These are phyloP conservation scores for Penaeus monodon DNA, from an alignment of 2,888 invertebrate genomes.

Conservation along the genomic window DNA sequence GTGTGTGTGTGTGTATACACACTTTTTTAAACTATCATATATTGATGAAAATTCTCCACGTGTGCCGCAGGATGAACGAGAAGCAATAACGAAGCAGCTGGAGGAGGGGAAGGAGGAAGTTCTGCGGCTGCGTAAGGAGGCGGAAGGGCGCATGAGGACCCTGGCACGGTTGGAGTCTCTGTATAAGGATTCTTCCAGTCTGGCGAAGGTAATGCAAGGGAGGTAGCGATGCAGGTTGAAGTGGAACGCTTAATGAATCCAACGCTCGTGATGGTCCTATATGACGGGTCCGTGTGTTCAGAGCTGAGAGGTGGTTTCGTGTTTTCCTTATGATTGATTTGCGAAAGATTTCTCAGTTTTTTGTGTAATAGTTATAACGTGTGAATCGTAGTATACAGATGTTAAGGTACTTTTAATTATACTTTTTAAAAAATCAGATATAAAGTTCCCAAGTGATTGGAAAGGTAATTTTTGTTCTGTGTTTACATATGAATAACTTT, in stretches of 20 bases:
- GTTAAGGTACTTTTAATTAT: no score
- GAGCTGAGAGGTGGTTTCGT: no score
- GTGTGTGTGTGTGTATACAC: not conserved
- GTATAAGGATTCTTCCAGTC: conserved; percentile 38
- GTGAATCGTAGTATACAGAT: no score
- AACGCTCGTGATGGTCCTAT: no score
- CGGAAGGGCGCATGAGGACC: conserved; percentile 27
- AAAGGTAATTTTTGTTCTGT: no score
- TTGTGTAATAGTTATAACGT: no score
- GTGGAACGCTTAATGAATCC: not conserved
- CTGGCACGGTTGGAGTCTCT: conserved; percentile 46
- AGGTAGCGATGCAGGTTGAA: not conserved
- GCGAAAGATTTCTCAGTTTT: no score
- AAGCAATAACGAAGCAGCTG: conserved; percentile 36
- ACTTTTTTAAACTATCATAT: not conserved
- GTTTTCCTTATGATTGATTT: no score
- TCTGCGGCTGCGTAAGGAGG: conserved; percentile 48
- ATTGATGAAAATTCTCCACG: not conserved
- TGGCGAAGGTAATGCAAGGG: conserved; percentile 33
- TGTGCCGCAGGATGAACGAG: conserved; percentile 51
- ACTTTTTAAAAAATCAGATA: no score
- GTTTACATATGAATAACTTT: no score
- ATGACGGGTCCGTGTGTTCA: no score
- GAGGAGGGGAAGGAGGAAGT: conserved; percentile 62
- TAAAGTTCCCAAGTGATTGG: no score